These are phyloP conservation scores for Zootermopsis nevadensis DNA, from an alignment of 2,888 invertebrate species.

Conservation along the genomic window DNA sequence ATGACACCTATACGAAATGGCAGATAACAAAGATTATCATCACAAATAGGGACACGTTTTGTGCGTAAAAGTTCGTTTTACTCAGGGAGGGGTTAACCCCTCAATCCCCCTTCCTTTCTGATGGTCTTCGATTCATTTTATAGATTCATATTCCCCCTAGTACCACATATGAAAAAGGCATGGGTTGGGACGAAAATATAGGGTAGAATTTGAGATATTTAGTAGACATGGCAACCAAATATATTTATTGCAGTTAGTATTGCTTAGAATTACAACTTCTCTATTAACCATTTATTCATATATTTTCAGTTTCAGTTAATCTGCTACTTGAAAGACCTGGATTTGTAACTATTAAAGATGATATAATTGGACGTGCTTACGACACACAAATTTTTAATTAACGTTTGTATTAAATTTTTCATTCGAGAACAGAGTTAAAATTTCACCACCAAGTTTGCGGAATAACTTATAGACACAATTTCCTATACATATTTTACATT, in stretches of 20 bases:
- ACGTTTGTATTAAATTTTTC: too few species aligned
- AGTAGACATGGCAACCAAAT: background rate
- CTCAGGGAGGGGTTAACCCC: background rate
- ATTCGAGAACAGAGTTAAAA: too few species aligned
- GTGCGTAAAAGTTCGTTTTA: slow-evolving; percentile 43
- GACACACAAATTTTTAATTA: too few species aligned
- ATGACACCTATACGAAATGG: slow-evolving; percentile 31
- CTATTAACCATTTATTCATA: too few species aligned
- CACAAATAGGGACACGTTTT: slow-evolving; percentile 25
- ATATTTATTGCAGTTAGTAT: background rate
- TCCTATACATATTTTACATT: too few species aligned
- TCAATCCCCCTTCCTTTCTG: background rate
- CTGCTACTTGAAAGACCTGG: too few species aligned
- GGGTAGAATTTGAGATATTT: slow-evolving; percentile 21
- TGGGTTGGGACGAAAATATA: background rate
- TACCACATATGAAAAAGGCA: slow-evolving; percentile 4
- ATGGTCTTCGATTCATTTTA: background rate
- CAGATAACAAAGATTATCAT: slow-evolving; percentile 30
- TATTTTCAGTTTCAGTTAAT: too few species aligned
- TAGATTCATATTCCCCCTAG: slow-evolving; percentile 22
- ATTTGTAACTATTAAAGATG: too few species aligned
- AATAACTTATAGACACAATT: too few species aligned
- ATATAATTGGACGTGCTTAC: too few species aligned
- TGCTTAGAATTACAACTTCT: too few species aligned
- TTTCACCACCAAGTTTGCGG: too few species aligned